phyloP scores from a whole-genome alignment of 2,797 vertebrate species.

The Cryptoblepharus egeriae region DNA sequence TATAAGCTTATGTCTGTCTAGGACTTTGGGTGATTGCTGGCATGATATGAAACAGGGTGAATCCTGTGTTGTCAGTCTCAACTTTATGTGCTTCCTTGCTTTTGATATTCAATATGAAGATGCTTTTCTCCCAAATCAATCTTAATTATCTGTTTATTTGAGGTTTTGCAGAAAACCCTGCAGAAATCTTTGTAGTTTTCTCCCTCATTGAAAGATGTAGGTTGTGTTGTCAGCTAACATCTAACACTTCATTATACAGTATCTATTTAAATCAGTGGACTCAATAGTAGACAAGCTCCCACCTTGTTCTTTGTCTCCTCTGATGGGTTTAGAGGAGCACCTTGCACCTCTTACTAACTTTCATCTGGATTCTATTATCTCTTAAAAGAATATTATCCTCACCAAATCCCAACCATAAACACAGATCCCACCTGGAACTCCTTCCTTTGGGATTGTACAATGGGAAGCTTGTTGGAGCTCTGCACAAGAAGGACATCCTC shows the following conservation, averaged over 20 bases:
- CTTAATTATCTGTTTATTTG: slow-evolving; percentile 52
- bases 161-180: slow-evolving; percentile 43
- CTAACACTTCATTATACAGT: no score
- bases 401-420: neutral
- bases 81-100: neutral
- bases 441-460: neutral
- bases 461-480: neutral
- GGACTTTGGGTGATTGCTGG: no score
- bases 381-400: no score
- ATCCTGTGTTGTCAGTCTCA: neutral
- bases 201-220: no score
- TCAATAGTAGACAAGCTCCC: no score
- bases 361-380: no score
- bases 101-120: slow-evolving; percentile 18
- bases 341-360: no score
- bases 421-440: neutral
- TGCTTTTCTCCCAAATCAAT: neutral
- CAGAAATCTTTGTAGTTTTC: neutral
- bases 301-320: no score
- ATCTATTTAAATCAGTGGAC: no score
- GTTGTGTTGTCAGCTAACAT: no score
- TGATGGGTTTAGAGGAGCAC: no score
- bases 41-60: neutral
- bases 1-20: neutral
- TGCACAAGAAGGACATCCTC: accelerated